Base-by-base conservation (phyloP, 1,140 invertebrate genomes). In the Pararge aegeria region DNA sequence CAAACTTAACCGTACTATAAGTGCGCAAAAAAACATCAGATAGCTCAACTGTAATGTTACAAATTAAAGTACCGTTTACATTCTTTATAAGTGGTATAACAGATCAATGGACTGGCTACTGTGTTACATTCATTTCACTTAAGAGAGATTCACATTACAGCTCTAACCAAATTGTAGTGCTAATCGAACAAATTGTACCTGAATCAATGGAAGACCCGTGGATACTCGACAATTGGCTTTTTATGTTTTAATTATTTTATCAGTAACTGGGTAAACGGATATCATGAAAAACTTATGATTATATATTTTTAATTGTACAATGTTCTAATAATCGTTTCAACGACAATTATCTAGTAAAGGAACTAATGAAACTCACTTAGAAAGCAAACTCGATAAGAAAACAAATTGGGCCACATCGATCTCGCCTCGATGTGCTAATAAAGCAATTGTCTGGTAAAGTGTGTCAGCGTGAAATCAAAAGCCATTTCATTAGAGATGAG, bases 401-500 rank as follows among this genome's bases (percentile, higher is more conserved):
- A 46, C 19, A 46, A 46, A 46, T 46, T 46, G 29, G 27, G 48
- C 48, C 48, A 29, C 21, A 50, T 50, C 27, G 48, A 53, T 53
- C 37, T 40, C 29, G 51, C 20, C 34, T 13, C 19, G 34, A 30
- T 27, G 21, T 24, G 29, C 21, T 50, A 50, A 57, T 49, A 40
- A 42, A 50, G 59, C 46, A 61, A 55, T 61, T 61, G 37, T 49
- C 48, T 30, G 59, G 51, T 48, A 65, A 68, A 62, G 65, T 60
- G 29, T 58, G 60, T 40, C 55, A 63, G 66, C 67, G 60, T 71
- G 68, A 70, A 73, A 75, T 71, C 60, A 63, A 48, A 66, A 55
- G 66, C 68, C 50, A 68, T 71, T 75, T 79, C 64, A 76, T 76
- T 76, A 69, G 60, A 73, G 65, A 71, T 75, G 75, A 71, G 67